Conservation (phyloP, 2,113 vertebrate genomes). For the Myotis brandtii region DNA sequence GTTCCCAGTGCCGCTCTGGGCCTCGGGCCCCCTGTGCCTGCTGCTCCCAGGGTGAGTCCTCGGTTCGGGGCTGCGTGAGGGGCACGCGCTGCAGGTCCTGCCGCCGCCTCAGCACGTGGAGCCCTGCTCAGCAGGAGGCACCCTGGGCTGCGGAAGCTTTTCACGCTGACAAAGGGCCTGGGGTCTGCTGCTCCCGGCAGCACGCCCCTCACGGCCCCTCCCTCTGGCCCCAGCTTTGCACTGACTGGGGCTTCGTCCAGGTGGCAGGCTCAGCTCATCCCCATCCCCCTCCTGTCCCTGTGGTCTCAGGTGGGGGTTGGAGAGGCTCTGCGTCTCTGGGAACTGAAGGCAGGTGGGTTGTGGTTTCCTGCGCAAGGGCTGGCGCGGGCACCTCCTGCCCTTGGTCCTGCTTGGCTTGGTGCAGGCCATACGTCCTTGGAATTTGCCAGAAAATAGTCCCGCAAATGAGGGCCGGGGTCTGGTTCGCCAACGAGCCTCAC, state of each 20-base stretch:
- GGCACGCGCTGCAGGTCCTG: neutral
- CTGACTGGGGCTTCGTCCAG: neutral
- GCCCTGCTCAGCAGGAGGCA: neutral
- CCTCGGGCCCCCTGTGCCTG: neutral
- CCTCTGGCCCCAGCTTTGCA: neutral
- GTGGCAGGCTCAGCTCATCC: too few species aligned
- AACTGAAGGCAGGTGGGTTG: fast-evolving
- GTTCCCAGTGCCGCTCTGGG: too few species aligned
- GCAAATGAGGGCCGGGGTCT: fast-evolving
- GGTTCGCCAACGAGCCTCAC: neutral
- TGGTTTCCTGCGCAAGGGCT: neutral
- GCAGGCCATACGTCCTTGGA: fast-evolving
- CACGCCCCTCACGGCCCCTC: neutral
- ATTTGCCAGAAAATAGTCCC: neutral
- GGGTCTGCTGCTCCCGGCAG: neutral
- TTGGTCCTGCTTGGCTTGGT: neutral
- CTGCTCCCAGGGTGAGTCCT: neutral
- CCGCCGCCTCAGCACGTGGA: neutral
- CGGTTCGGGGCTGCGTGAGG: neutral
- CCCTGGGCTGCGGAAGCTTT: too few species aligned
- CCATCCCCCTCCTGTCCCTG: neutral
- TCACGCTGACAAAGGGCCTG: neutral
- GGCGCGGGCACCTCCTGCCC: neutral
- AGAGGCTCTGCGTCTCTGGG: neutral
- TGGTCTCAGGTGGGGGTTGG: neutral